Conservation (phyloP, 2,888 invertebrate genomes). For the Mesorhabditis sp. region DNA sequence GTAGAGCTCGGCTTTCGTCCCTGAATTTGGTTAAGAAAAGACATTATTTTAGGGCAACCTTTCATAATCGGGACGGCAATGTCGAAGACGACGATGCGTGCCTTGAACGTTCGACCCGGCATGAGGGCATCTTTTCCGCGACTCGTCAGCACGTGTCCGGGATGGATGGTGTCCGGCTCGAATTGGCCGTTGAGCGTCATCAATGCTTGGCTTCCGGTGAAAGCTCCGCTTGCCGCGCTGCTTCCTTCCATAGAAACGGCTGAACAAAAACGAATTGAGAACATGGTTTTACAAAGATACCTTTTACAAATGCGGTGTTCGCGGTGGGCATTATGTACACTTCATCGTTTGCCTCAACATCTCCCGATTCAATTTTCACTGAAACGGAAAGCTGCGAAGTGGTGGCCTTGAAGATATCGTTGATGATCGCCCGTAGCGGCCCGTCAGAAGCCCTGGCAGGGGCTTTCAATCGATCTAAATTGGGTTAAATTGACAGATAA, state of each 20-base stretch:
- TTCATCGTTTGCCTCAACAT: slow-evolving; percentile 79
- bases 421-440: slow-evolving; percentile 84
- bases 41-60: slow-evolving; percentile 55
- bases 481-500: slow-evolving; percentile 5
- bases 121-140: slow-evolving; percentile 50
- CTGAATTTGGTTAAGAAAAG: slow-evolving; percentile 14
- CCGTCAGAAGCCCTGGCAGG: slow-evolving; percentile 67
- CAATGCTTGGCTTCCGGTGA: slow-evolving; percentile 75
- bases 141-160: slow-evolving; percentile 84
- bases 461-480: slow-evolving; percentile 26
- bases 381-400: slow-evolving; percentile 70
- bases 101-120: slow-evolving; percentile 70
- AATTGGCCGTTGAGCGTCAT: slow-evolving; percentile 68
- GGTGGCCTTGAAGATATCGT: slow-evolving; percentile 79
- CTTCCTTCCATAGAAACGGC: slow-evolving; percentile 25
- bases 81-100: slow-evolving; percentile 88
- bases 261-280: slow-evolving; percentile 14
- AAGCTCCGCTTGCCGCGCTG: slow-evolving; percentile 16
- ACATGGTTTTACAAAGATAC: slow-evolving; percentile 21
- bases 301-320: slow-evolving; percentile 47
- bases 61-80: slow-evolving; percentile 65
- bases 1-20: slow-evolving; percentile 73
- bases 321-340: slow-evolving; percentile 68
- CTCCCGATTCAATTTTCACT: slow-evolving; percentile 86
- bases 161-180: slow-evolving; percentile 67